A percentile compares a stretch with the other conserved stretches of the same genome.
Conservation (phyloP, 2,113 vertebrate genomes). For the Antechinus stuartii region DNA sequence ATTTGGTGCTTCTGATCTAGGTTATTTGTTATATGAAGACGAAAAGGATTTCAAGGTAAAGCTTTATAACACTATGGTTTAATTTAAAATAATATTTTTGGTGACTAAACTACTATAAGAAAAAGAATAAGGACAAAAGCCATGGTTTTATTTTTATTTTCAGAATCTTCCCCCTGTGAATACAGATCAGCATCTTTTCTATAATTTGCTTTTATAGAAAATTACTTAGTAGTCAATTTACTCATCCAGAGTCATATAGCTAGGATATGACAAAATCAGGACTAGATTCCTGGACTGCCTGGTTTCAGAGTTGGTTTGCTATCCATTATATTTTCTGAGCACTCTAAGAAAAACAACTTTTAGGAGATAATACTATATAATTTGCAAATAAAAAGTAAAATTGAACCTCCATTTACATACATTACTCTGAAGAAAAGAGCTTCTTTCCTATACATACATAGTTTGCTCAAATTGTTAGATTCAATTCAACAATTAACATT, state of each 20-base stretch:
- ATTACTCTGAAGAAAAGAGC: not conserved
- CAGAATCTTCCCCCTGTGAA: not conserved
- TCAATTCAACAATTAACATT: not conserved
- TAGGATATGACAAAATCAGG: not conserved
- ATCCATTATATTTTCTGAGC: not conserved
- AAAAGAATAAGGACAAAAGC: not conserved
- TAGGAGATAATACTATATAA: not conserved
- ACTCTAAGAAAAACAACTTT: not conserved
- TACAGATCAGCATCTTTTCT: not conserved
- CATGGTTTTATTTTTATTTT: not conserved
- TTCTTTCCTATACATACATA: not conserved
- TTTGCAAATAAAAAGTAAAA: constrained; percentile 35
- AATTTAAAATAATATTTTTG: not conserved
- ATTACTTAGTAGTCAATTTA: not conserved
- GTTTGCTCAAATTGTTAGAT: not conserved
- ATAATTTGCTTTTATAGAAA: not conserved
- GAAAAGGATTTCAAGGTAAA: constrained; percentile 83
- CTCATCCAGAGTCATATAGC: not conserved
- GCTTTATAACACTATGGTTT: constrained; percentile 1
- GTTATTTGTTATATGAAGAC: constrained; percentile 74
- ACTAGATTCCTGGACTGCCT: not conserved
- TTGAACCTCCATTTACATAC: not conserved
- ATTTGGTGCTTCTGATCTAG: constrained; percentile 19
- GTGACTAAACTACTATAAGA: not conserved
- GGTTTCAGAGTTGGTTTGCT: not conserved